A percentile compares a stretch with the other conserved stretches of the same genome.
Evolutionary conservation across 2,113 vertebrate species (phyloP).

Genomic region (Rhagologus leucostigma): DNA sequence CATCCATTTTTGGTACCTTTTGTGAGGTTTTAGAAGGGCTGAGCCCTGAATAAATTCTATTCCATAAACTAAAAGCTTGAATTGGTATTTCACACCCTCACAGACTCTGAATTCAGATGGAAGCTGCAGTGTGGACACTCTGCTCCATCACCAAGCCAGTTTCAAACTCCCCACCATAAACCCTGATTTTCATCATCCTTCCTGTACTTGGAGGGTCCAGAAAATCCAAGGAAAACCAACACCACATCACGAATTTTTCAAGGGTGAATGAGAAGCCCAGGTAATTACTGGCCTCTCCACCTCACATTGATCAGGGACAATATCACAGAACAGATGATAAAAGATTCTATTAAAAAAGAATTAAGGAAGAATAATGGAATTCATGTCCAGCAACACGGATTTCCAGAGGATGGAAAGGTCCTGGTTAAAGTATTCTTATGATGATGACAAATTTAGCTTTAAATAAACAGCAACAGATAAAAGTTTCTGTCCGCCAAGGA

Average conservation of each 20-base stretch:
- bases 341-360: conserved; percentile 17
- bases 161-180: neutral
- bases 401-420: neutral
- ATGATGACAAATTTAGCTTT: neutral
- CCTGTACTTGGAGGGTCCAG: neutral
- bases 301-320: neutral
- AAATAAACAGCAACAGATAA: neutral
- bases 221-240: neutral
- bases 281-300: conserved; percentile 8
- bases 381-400: neutral
- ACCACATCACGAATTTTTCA: neutral
- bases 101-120: neutral
- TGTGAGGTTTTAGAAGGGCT: neutral
- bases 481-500: neutral
- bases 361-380: neutral
- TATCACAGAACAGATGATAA: neutral
- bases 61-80: neutral
- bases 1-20: neutral
- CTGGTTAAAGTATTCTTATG: neutral
- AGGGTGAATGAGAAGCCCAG: neutral
- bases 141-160: neutral
- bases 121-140: neutral
- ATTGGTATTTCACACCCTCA: neutral
- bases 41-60: neutral
- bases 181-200: neutral